phyloP scores from a whole-genome alignment of 2,113 vertebrate genomes.

The Narcine bancroftii region DNA sequence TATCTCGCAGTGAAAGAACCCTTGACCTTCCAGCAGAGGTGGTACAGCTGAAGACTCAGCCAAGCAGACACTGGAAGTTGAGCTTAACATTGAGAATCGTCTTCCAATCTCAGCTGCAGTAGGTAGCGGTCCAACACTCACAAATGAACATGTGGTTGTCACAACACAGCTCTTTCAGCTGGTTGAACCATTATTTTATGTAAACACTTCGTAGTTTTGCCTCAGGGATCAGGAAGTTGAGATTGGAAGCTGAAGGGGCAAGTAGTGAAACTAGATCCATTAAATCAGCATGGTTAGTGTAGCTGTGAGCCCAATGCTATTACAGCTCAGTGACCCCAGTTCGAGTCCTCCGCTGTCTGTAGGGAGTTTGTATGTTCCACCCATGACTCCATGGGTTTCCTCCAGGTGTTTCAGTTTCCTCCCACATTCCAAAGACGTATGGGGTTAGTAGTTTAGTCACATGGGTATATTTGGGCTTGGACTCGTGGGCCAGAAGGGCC shows the following conservation, averaged over 20 bases:
- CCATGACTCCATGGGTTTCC: no score
- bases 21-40: neutral
- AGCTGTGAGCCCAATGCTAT: no score
- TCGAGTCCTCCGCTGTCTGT: no score
- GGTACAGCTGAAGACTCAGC: neutral
- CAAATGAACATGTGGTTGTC: neutral
- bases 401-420: no score
- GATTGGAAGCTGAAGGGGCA: neutral
- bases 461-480: no score
- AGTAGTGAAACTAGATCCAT: neutral
- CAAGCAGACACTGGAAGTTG: neutral
- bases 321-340: no score
- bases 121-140: neutral
- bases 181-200: neutral
- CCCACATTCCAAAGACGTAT: no score
- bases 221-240: neutral
- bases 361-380: no score
- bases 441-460: no score
- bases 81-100: neutral
- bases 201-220: neutral
- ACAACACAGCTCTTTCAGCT: neutral
- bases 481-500: no score
- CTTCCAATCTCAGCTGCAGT: neutral
- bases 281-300: no score
- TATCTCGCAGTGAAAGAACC: neutral